These are phyloP conservation scores for Theretra japonica DNA, from an alignment of 2,888 invertebrate species.

Conservation along the genomic window DNA sequence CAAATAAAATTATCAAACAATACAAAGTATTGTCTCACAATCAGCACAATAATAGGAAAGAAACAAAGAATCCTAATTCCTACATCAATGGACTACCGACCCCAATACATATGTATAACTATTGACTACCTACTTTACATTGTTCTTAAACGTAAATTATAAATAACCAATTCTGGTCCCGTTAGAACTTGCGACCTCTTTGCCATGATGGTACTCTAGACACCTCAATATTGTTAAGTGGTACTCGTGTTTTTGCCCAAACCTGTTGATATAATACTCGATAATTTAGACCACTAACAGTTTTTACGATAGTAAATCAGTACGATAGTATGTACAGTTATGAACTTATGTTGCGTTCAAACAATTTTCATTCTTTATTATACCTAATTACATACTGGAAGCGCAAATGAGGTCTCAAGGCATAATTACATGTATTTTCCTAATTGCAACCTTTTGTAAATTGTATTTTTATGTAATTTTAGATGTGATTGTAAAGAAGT, in stretches of 20 bases:
- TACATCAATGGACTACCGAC: slow-evolving; percentile 1
- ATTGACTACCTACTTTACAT: neutral
- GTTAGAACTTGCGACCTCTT: slow-evolving; percentile 35
- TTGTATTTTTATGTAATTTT: neutral
- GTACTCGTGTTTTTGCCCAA: neutral
- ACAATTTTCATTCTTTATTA: neutral
- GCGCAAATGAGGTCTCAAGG: neutral
- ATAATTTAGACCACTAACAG: neutral
- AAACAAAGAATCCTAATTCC: neutral
- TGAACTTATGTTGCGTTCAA: neutral
- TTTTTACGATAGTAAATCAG: neutral
- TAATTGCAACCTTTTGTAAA: neutral
- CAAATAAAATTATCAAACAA: too few species aligned
- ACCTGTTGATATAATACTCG: neutral
- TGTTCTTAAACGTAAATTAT: neutral
- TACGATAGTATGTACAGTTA: slow-evolving; percentile 18
- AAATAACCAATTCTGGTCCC: slow-evolving; percentile 33
- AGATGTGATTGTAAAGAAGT: neutral
- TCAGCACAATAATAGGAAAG: neutral
- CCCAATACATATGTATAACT: slow-evolving; percentile 1
- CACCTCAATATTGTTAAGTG: neutral
- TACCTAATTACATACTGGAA: neutral
- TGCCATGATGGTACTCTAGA: neutral
- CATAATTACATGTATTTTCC: neutral
- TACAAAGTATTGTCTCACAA: neutral